Conservation (phyloP, 2,113 vertebrate genomes). For the Sinosuthora webbiana region DNA sequence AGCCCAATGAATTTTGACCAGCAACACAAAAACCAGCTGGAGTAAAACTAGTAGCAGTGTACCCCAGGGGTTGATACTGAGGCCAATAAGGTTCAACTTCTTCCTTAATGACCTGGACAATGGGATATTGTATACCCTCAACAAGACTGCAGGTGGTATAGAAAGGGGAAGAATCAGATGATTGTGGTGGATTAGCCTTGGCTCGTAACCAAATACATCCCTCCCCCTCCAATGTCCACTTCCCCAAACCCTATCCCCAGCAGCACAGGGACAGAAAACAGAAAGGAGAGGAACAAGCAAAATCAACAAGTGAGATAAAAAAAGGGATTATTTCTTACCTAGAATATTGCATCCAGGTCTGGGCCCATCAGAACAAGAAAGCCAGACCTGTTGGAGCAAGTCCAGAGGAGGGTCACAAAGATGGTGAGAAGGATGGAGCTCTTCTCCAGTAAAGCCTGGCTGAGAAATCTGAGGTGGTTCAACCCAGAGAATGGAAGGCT, state of each 20-base stretch:
- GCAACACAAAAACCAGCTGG: not conserved
- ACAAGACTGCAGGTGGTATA: not conserved
- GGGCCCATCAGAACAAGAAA: not conserved
- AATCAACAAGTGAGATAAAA: not conserved
- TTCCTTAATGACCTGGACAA: not conserved
- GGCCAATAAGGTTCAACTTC: not conserved
- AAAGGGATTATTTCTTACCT: not conserved
- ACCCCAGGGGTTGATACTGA: not conserved
- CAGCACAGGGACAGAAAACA: not conserved
- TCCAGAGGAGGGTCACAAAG: not conserved
- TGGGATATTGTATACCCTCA: not conserved
- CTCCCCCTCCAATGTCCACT: not conserved
- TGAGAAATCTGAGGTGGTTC: not conserved
- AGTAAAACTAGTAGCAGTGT: not conserved
- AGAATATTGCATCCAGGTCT: not conserved
- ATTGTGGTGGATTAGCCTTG: not conserved
- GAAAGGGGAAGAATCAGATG: not conserved
- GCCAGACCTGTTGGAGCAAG: not conserved
- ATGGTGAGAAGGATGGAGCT: not conserved
- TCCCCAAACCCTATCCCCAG: rapidly evolving
- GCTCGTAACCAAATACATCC: not conserved
- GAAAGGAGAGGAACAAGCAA: not conserved
- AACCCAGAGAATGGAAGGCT: not conserved
- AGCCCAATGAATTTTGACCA: not conserved
- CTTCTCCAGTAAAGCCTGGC: not conserved